Base-by-base conservation (phyloP, 2,888 invertebrate species). In the Agrotis clavis region DNA sequence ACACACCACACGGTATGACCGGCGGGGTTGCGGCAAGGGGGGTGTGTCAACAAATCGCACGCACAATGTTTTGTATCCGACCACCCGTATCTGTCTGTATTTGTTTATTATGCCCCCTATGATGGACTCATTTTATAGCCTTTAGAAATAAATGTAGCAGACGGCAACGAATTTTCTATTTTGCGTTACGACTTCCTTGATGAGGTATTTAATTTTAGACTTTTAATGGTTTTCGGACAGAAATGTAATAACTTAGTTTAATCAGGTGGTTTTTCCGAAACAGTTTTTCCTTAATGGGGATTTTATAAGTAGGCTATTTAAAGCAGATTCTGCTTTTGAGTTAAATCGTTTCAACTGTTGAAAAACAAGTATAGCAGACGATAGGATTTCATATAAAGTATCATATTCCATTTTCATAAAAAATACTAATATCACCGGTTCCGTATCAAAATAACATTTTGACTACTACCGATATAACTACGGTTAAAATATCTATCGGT, bases 11-110 rank as follows among this genome's bases (percentile, higher is more conserved):
- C 75, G 9, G 80, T 83, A 88, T 83, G 82, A 81, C 76, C 79
- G 85, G 71, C 74, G 66, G 73, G 80, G 74, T 74, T 79, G 83
- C 88, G 86, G 71, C 63, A 84, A 83, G 84, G 83, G 82, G 85
- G 78, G 80, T 87, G 85, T 93, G 94, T 94, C 94, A 94, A 94
- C 95, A 94, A 92, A 93, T 93, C 92, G 92, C 86, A 82, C 87
- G 83, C 89, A 86, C 85, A 85, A 84, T 87, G 91, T 92, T 91
- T 90, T 88, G 88, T 88, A 77, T 71, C 84, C 93, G 94, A 93
- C 95, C 94, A 94, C 94, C 94, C 94, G 93, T 93, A 92, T 94
- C 90, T 87, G 88, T 86, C 84, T 84, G 83, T 89, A 89, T 93
- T 92, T 94, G 94, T 95, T 94, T 95, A 94, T 90, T 85, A 88